phyloP scores from a whole-genome alignment of 2,797 vertebrate species.

The Acanthiza pusilla region DNA sequence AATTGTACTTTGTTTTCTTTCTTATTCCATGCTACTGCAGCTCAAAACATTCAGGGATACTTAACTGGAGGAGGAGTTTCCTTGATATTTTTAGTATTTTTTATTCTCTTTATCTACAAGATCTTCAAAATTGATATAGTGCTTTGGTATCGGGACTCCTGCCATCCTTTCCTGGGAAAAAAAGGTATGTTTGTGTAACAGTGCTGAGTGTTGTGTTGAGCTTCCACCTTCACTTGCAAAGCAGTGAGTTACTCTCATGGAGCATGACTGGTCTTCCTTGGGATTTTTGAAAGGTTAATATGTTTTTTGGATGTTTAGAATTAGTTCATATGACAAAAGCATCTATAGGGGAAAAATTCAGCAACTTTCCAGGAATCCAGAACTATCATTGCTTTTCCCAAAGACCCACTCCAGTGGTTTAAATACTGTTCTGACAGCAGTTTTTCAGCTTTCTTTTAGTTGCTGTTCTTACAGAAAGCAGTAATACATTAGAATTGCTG shows the following conservation, averaged over 20 bases:
- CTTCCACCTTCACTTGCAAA: not conserved
- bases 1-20: not conserved
- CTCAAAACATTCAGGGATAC: constrained; percentile 66
- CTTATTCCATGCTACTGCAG: constrained; percentile 58
- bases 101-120: constrained; percentile 72
- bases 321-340: not conserved
- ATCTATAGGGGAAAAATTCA: not conserved
- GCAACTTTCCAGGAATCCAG: not conserved
- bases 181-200: constrained; percentile 73
- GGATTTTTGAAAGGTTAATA: not conserved
- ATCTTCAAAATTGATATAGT: constrained; percentile 87
- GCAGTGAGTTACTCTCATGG: not conserved
- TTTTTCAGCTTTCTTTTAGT: not conserved
- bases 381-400: not conserved
- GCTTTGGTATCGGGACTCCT: constrained; percentile 82
- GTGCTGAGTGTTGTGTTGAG: not conserved
- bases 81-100: constrained; percentile 67
- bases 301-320: not conserved
- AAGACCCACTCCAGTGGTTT: not conserved
- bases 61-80: constrained; percentile 69
- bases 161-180: constrained; percentile 64
- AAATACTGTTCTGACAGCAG: not conserved
- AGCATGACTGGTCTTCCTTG: not conserved
- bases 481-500: not conserved
- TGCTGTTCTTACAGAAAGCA: not conserved